Base-by-base conservation (phyloP, 1,140 invertebrate species). In the Sipha flava region DNA sequence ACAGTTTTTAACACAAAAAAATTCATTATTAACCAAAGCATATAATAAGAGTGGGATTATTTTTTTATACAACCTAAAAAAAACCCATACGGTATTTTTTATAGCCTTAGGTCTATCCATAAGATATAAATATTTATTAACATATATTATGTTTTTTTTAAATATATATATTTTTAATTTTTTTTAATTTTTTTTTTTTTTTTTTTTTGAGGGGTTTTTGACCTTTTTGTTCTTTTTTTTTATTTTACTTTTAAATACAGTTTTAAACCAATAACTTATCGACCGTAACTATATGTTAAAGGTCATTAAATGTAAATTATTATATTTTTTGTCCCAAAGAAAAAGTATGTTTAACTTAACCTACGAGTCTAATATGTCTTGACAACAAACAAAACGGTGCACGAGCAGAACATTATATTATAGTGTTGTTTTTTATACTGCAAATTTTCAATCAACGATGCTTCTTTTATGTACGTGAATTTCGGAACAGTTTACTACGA, bases 181-280 rank as follows among this genome's bases (percentile, higher is more conserved):
- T 21, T 37, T 54, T 34, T 29, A 26, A 49, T 72, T 34, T 52
- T 49, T 54, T 16, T 75, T 77, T 57, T 77, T 73, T 73, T 73
- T 77, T 77, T 57, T 59, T 59, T 59, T 59, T 59, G 5, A 16
- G 21, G 31, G 47, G 62, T 81, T 91, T 93, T 68, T 54, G 29
- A 34, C 45, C 29, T 54, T 66, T 73, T 59, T 59, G 31, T 34
- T 54, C 34, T 59, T 59, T 57, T 57, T 75, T 77, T 59, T 77
- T 26, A 57, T 77, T 77, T 59, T 77, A 10, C 26, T 37, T 57
- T 57, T 77, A 57, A 77, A 77, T 57, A 77, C 47, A 77, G 59
- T 57, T 77, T 73, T 54, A 54, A 75, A 75, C 47, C 18, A 23
- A 47, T 70, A 75, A 75, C 45, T 49, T 77, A 77, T 43, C 4